phyloP scores from a whole-genome alignment of 2,888 invertebrate species.

The Microctonus aethiopoides region DNA sequence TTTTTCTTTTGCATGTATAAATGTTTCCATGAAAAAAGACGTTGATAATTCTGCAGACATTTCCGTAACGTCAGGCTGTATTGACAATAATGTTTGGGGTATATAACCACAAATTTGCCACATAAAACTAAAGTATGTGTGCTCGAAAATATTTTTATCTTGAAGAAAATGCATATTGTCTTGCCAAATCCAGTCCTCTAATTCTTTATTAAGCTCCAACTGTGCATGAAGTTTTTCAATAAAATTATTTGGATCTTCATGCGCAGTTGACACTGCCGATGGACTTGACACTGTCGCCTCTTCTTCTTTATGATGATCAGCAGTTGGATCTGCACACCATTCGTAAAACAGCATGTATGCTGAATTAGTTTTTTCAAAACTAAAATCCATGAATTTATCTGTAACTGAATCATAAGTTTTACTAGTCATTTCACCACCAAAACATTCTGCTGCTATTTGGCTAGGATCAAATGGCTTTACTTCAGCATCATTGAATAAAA shows the following conservation, averaged over 20 bases:
- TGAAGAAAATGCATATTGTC: conserved; percentile 96
- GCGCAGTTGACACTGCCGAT: conserved; percentile 35
- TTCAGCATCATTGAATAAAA: conserved; percentile 91
- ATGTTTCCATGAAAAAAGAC: conserved; percentile 95
- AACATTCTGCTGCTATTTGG: conserved; percentile 94
- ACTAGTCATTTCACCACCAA: conserved; percentile 97
- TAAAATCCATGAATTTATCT: conserved; percentile 97
- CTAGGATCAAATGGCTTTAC: conserved; percentile 95
- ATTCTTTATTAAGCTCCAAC: conserved; percentile 79
- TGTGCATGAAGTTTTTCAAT: conserved; percentile 50
- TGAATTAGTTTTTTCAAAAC: conserved; percentile 97
- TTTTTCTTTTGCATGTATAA: conserved; percentile 97
- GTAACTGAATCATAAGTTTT: conserved; percentile 97
- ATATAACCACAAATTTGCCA: conserved; percentile 96
- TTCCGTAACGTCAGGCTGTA: conserved; percentile 83
- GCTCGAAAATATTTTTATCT: conserved; percentile 96
- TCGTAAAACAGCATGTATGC: conserved; percentile 98
- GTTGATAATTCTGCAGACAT: conserved; percentile 89
- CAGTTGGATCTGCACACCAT: conserved; percentile 71
- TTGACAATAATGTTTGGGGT: conserved; percentile 86
- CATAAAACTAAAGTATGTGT: conserved; percentile 96
- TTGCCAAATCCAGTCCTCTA: conserved; percentile 97
- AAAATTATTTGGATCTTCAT: conserved; percentile 30
- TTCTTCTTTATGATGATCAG: conserved; percentile 60
- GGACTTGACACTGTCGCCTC: conserved; percentile 60